Percentiles rank a stretch among this genome's conserved stretches.
Conservation (phyloP, 2,888 invertebrate species). For the Luperina nickerlii region DNA sequence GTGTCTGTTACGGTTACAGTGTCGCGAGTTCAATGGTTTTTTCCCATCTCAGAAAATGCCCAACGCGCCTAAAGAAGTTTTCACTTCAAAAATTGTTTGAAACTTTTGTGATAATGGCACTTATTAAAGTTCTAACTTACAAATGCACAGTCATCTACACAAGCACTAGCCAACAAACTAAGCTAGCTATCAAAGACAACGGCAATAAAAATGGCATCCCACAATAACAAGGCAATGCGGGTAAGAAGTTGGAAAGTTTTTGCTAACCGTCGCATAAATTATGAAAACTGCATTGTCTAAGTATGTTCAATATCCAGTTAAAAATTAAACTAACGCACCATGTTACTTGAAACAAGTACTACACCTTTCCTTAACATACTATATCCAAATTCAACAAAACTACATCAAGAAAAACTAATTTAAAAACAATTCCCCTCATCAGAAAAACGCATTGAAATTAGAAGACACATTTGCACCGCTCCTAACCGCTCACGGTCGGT, state of each 20-base stretch:
- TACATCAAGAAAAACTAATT: slow-evolving; percentile 50
- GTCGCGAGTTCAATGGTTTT: too few relatives aligned
- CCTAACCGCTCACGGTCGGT: slow-evolving; percentile 65
- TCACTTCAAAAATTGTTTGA: neutral
- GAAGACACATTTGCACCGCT: slow-evolving; percentile 72
- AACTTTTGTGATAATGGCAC: neutral
- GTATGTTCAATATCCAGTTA: neutral
- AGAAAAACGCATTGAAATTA: slow-evolving; percentile 70
- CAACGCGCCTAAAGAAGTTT: too few relatives aligned
- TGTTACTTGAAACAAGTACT: neutral
- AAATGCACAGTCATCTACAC: neutral
- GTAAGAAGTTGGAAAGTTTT: neutral
- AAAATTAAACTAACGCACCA: neutral
- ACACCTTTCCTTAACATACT: neutral
- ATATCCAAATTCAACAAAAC: neutral
- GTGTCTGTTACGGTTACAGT: too few relatives aligned
- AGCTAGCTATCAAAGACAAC: neutral
- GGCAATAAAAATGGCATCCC: neutral
- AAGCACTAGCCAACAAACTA: neutral
- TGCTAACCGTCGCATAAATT: neutral
- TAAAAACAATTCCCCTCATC: slow-evolving; percentile 63
- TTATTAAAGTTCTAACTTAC: neutral
- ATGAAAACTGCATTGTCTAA: neutral
- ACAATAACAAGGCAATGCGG: neutral
- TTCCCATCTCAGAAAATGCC: too few relatives aligned